Evolutionary conservation across 2,113 vertebrate species (phyloP).

Genomic region (Ellobius talpinus): DNA sequence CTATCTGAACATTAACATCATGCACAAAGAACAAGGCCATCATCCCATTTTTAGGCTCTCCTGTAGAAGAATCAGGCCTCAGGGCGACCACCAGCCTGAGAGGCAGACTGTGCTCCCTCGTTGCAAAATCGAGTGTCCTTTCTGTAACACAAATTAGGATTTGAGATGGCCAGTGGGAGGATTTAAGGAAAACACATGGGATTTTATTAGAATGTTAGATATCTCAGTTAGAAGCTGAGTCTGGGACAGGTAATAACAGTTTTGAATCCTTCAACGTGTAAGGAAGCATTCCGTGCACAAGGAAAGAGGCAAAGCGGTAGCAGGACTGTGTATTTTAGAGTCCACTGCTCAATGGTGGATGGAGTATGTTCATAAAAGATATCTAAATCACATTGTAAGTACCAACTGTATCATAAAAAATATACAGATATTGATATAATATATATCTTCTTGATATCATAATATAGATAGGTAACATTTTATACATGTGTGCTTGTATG

Average conservation of each 20-base stretch:
- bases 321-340: rapidly evolving
- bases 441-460: neutral
- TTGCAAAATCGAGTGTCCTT: neutral
- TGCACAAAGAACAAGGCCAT: neutral
- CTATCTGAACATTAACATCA: neutral
- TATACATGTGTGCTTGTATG: neutral
- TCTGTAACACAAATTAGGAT: neutral
- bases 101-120: neutral
- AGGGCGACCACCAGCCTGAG: neutral
- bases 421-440: neutral
- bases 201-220: neutral
- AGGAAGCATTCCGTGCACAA: neutral
- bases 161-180: neutral
- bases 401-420: neutral
- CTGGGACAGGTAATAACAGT: neutral
- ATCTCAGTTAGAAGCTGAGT: neutral
- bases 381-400: neutral
- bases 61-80: neutral
- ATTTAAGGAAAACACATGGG: neutral
- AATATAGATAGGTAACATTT: neutral
- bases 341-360: rapidly evolving
- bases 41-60: neutral
- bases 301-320: neutral
- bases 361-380: neutral
- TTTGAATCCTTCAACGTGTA: neutral